Evolutionary conservation across 2,797 vertebrate species (phyloP).

Genomic region (Phoxinus dragarum): DNA sequence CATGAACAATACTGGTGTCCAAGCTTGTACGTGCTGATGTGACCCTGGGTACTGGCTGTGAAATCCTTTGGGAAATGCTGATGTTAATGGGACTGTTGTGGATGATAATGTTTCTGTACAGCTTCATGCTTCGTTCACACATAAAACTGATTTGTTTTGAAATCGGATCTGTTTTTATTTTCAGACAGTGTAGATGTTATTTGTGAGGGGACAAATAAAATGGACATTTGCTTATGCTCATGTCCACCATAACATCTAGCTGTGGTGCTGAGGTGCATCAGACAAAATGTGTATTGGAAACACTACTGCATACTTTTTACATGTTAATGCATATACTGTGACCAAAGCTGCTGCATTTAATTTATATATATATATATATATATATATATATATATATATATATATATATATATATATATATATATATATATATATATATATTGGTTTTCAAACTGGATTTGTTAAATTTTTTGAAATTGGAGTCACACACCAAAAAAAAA

Average conservation of each 20-base stretch:
- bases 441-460: neutral
- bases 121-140: neutral
- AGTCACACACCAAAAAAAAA: neutral
- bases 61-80: neutral
- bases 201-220: neutral
- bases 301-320: neutral
- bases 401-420: too few relatives aligned
- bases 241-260: neutral
- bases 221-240: neutral
- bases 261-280: neutral
- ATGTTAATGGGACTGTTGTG: neutral
- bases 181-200: neutral
- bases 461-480: neutral
- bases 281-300: neutral
- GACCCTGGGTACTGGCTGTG: slow-evolving; percentile 7
- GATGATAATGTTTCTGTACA: neutral
- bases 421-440: too few relatives aligned
- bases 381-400: too few relatives aligned
- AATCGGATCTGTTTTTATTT: neutral
- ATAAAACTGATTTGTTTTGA: neutral
- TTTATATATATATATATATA: too few relatives aligned
- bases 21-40: slow-evolving; percentile 37
- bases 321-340: neutral
- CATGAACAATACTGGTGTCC: slow-evolving; percentile 39
- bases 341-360: neutral